Evolutionary conservation across 1,140 invertebrate species (phyloP), one percentile per base, ranked within the genome.

Genomic region (Batillaria attramentaria): DNA sequence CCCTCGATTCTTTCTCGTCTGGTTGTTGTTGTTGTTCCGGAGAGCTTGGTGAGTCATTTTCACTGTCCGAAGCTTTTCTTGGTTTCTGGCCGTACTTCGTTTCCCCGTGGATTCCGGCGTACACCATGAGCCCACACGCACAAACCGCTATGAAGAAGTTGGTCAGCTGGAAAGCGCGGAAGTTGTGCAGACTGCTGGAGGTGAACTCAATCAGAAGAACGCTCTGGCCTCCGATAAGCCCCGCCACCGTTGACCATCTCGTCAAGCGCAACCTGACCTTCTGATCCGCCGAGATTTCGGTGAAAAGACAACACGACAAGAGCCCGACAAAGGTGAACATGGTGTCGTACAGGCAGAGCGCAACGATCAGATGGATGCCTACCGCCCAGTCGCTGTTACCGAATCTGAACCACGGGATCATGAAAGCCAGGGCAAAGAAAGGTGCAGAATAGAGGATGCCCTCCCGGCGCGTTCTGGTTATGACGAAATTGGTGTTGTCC

Each of bases 401-500:
- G 87, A 90, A 92, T 16, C 88, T 90, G 81, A 92, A 89, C 92
- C 92, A 92, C 2, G 91, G 85, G 31, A 91, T 75, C 20, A 92
- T 70, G 78, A 91, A 92, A 10, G 91, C 87, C 33, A 89, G 0
- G 8, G 84, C 85, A 79, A 91, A 88, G 10, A 91, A 85, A 39
- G 91, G 91, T 13, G 89, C 91, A 13, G 90, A 84, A 43, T 90
- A 91, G 20, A 89, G 83, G 72, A 92, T 90, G 39, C 88, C 86
- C 46, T 89, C 84, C 33, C 87, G 62, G 8, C 92, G 81, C 39
- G 87, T 89, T 42, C 84, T 89, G 28, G 92, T 85, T 80, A 90
- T 91, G 54, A 76, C 57, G 41, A 78, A 84, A 3, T 80, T 81
- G 31, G 83, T 84, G 37, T 83, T 87, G 79, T 91, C 90, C 73